phyloP scores from a whole-genome alignment of 2,113 vertebrate genomes.

The Leptocoma aspasia region DNA sequence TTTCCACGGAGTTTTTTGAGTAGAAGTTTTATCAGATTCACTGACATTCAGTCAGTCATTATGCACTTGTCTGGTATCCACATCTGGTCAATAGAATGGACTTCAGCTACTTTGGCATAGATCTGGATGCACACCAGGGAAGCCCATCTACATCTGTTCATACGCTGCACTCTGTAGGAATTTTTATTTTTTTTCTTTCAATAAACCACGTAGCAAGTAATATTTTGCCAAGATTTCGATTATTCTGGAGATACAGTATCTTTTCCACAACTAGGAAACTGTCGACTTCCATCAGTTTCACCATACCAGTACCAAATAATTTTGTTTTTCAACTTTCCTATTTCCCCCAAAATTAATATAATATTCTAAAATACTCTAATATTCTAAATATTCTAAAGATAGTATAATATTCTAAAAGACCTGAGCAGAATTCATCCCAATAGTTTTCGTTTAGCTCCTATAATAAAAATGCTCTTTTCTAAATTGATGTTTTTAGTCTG shows the following conservation, averaged over 20 bases:
- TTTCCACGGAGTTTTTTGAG: background rate
- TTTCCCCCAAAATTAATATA: background rate
- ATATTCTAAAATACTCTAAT: too few relatives aligned
- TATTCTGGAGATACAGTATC: background rate
- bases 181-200: background rate
- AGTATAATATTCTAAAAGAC: too few relatives aligned
- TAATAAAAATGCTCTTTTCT: background rate
- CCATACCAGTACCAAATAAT: background rate
- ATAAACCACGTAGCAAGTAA: background rate
- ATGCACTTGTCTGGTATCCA: background rate
- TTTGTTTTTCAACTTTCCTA: background rate
- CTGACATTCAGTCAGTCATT: background rate
- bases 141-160: background rate
- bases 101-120: background rate
- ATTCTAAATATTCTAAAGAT: too few relatives aligned
- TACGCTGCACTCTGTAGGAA: background rate
- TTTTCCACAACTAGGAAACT: background rate
- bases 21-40: background rate
- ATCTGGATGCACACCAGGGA: background rate
- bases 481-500: background rate
- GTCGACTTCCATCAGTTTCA: background rate
- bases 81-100: background rate
- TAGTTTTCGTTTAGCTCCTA: background rate
- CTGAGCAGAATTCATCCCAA: background rate
- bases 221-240: background rate